Evolutionary conservation across 2,113 vertebrate genomes (phyloP).

Genomic region (Nansenia antarctica): DNA sequence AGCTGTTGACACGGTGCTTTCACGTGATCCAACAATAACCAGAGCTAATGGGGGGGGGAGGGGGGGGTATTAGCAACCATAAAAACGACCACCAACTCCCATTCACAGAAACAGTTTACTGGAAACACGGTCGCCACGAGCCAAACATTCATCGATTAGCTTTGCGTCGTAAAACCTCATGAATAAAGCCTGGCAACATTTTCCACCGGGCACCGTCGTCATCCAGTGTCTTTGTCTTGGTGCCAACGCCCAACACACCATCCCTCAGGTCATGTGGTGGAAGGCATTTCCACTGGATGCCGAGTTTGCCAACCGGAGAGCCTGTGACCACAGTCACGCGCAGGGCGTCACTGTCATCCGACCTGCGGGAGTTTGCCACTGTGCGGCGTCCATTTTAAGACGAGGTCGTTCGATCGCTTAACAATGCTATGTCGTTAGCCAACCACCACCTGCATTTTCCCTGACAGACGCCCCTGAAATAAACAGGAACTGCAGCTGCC

Average conservation of each 20-base stretch:
- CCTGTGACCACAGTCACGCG: no score
- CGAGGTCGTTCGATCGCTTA: background rate
- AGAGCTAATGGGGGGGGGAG: slow-evolving; percentile 6
- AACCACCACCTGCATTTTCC: slow-evolving; percentile 30
- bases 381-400: slow-evolving; percentile 27
- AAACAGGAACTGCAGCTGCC: slow-evolving; percentile 14
- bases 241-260: no score
- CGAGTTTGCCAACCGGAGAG: background rate
- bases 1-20: slow-evolving; percentile 24
- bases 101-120: background rate
- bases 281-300: no score
- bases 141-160: background rate
- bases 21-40: background rate
- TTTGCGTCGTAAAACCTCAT: background rate
- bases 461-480: background rate
- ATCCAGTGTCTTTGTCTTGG: no score
- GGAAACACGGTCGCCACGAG: background rate
- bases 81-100: background rate
- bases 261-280: background rate
- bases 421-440: background rate
- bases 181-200: no score
- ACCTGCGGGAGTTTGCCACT: background rate
- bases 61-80: background rate
- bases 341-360: background rate
- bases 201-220: no score